These are phyloP conservation scores for Polypedilum vanderplanki DNA, from an alignment of 1,140 invertebrate genomes.

Conservation along the genomic window DNA sequence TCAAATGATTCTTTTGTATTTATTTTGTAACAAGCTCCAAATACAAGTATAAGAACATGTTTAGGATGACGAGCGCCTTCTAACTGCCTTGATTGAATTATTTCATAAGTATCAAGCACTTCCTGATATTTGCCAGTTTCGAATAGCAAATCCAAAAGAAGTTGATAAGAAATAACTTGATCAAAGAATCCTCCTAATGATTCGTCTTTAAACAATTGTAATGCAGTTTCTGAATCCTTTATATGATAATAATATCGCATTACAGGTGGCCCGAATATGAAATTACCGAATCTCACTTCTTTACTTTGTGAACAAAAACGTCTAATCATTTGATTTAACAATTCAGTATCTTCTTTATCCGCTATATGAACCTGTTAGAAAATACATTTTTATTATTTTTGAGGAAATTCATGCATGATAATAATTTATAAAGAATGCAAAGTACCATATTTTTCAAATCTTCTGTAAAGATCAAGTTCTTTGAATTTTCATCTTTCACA, in stretches of 20 bases:
- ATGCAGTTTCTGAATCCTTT: constrained; percentile 59
- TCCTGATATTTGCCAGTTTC: constrained; percentile 62
- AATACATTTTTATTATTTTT: too few relatives aligned
- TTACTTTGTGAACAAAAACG: constrained; percentile 68
- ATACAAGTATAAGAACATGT: constrained; percentile 55
- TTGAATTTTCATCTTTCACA: constrained; percentile 43
- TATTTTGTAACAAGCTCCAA: constrained; percentile 69
- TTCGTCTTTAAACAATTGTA: constrained; percentile 57
- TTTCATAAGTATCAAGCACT: constrained; percentile 56
- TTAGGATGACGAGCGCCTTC: constrained; percentile 57
- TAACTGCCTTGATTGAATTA: constrained; percentile 50
- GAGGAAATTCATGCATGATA: too few relatives aligned
- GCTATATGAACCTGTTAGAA: too few relatives aligned
- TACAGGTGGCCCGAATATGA: constrained; percentile 72
- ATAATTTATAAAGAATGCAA: too few relatives aligned
- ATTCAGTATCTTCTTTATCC: constrained; percentile 54
- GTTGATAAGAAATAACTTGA: constrained; percentile 59
- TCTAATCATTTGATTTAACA: constrained; percentile 60
- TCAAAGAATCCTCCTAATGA: constrained; percentile 59
- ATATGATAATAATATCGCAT: constrained; percentile 71
- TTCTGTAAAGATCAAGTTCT: constrained; percentile 71
- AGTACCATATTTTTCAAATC: constrained; percentile 76
- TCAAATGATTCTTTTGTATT: constrained; percentile 62
- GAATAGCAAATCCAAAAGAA: constrained; percentile 65
- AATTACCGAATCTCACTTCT: constrained; percentile 66